Conservation (phyloP, 2,113 vertebrate genomes). For the Ctenodactylus gundi region DNA sequence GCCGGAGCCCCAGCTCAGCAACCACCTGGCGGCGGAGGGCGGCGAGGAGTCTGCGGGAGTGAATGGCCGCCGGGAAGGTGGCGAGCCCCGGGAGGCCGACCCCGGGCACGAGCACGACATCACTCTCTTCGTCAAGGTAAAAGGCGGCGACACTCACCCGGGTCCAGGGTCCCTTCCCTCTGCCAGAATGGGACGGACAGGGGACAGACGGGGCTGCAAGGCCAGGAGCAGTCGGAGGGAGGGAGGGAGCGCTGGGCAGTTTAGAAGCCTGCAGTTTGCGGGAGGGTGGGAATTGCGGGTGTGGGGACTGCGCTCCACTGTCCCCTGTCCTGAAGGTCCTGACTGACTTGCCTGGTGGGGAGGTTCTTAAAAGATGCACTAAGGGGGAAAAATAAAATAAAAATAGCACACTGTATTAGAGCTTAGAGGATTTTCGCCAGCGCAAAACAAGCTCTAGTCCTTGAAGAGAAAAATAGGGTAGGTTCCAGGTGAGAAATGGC, state of each 20-base stretch:
- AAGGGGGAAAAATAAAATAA: not conserved
- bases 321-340: conserved; percentile 13
- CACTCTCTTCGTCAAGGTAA: conserved; percentile 93
- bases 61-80: too few species aligned
- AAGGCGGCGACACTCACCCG: rapidly evolving
- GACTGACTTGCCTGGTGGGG: rapidly evolving
- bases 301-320: rapidly evolving
- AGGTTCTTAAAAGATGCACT: not conserved
- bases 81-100: not conserved
- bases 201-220: not conserved
- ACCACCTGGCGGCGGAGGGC: conserved; percentile 53
- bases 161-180: too few species aligned
- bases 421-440: not conserved
- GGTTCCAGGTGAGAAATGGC: not conserved
- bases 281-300: not conserved
- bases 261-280: not conserved
- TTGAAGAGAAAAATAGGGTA: not conserved
- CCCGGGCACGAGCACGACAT: conserved; percentile 85
- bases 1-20: not conserved
- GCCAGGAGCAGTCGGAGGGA: rapidly evolving
- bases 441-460: not conserved
- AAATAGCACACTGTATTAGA: not conserved
- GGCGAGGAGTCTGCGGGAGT: too few species aligned
- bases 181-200: too few species aligned
- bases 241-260: rapidly evolving